Base-by-base conservation (phyloP, 92 coral and sea anemone species). In the Umimayanthus chanpuru region DNA sequence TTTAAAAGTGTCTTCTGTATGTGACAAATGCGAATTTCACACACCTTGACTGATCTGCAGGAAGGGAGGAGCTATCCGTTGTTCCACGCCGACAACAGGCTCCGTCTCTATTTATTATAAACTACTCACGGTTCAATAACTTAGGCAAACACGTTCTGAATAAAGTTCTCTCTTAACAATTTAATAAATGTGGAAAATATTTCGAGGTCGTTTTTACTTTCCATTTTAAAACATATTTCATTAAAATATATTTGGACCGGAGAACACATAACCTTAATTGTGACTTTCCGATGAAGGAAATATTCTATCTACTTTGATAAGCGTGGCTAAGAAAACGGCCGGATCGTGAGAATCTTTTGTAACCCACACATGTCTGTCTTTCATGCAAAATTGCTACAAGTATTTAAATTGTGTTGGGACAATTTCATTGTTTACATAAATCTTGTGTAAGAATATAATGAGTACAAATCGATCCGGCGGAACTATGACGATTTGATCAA, bases 71-170 rank as follows among this genome's bases (percentile, higher is more conserved):
- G 2, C 26, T 53, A n/a, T 23, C 26, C 7, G 58, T 28, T 47
- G 23, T 78, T 78, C 82, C 67, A 67, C 18, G 38, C 66, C 82
- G 82, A 78, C 40, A 49, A 18, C 67, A 78, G 28, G 1, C 36
- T 78, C 28, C 12, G 66, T 49, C n/a, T n/a, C 25, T 44, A 38
- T 44, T 77, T 77, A 25, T 75, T 26, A 44, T 41, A 5, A 77
- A 9, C 9, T 26, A 25, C 40, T 58, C 67, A 50, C 21, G 80
- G 58, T 78, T 50, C 65, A 78, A 15, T 29, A 9, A 50, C 64
- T 47, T 23, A 26, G 6, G 20, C 23, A 78, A 78, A 47, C 18
- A 9, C 7, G 4, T n/a, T n/a, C 23, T 23, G 66, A 78, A n/a
- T 49, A 47, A 49, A 25, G 20, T 9, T 23, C 58, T 2, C 58